These are phyloP conservation scores for Protodeltote pygarga DNA, from an alignment of 2,888 invertebrate genomes.

Conservation along the genomic window DNA sequence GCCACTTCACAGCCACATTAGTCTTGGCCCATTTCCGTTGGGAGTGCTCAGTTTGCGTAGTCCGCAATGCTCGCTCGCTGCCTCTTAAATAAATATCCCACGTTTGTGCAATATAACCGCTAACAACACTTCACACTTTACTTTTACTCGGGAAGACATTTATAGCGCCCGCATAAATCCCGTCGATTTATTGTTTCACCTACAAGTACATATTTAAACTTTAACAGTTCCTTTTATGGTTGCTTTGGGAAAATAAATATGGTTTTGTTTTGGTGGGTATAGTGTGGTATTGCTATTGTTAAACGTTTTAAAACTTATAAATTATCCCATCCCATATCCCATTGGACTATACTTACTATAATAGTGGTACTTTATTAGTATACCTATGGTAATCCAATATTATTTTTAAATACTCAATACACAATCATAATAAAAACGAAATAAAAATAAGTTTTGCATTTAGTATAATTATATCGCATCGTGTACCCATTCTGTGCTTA, in stretches of 20 bases:
- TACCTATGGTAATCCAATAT: too few relatives aligned
- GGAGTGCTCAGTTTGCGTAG: slow-evolving; percentile 77
- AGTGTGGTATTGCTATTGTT: not conserved
- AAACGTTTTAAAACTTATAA: too few relatives aligned
- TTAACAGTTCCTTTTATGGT: slow-evolving; percentile 42
- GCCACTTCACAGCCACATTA: slow-evolving; percentile 63
- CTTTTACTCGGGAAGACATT: slow-evolving; percentile 64
- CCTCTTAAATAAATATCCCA: slow-evolving; percentile 84
- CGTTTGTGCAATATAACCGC: slow-evolving; percentile 79
- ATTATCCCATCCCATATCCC: too few relatives aligned
- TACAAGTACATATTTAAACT: slow-evolving; percentile 50
- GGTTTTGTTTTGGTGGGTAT: slow-evolving; percentile 21
- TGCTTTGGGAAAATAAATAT: slow-evolving; percentile 41
- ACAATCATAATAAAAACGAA: too few relatives aligned
- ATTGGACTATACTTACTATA: too few relatives aligned
- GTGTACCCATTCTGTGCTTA: too few relatives aligned
- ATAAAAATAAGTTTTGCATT: too few relatives aligned
- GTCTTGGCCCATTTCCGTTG: slow-evolving; percentile 79
- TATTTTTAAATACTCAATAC: too few relatives aligned
- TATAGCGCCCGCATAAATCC: slow-evolving; percentile 75
- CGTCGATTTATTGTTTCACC: slow-evolving; percentile 67
- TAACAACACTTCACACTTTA: slow-evolving; percentile 84
- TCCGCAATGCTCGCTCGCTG: slow-evolving; percentile 62
- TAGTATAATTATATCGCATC: too few relatives aligned
- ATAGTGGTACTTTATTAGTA: too few relatives aligned